Percentiles rank a stretch among this genome's conserved stretches.
phyloP scores from a whole-genome alignment of 2,888 invertebrate species.

The Cecidostiba fungosa region DNA sequence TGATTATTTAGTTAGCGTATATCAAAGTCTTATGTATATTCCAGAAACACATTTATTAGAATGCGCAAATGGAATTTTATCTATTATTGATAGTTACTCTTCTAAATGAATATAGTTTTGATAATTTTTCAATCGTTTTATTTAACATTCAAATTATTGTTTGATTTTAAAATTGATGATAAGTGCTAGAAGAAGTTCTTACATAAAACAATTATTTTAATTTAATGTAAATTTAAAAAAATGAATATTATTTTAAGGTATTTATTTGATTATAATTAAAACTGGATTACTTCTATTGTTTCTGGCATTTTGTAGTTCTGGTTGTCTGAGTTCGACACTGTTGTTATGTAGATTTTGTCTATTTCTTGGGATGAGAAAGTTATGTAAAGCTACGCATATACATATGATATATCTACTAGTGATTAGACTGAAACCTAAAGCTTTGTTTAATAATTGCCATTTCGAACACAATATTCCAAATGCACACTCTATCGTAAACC shows the following conservation, averaged over 20 bases:
- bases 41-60: not conserved
- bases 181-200: not conserved
- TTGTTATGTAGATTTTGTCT: not conserved
- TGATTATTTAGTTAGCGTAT: not conserved
- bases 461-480: constrained; percentile 18
- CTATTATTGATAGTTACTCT: not conserved
- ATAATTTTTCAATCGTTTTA: not conserved
- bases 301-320: not conserved
- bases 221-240: too few species aligned
- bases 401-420: not conserved
- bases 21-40: not conserved
- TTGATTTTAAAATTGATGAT: too few species aligned
- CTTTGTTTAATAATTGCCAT: not conserved
- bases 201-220: too few species aligned
- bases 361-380: not conserved
- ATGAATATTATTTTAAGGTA: too few species aligned
- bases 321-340: not conserved
- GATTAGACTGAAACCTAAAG: not conserved
- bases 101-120: not conserved
- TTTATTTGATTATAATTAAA: not conserved
- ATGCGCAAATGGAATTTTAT: not conserved
- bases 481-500: constrained; percentile 9
- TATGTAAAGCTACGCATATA: not conserved
- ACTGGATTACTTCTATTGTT: not conserved
- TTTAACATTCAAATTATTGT: too few species aligned